Base-by-base conservation (phyloP, 2,888 invertebrate species). In the Cinara cedri region DNA sequence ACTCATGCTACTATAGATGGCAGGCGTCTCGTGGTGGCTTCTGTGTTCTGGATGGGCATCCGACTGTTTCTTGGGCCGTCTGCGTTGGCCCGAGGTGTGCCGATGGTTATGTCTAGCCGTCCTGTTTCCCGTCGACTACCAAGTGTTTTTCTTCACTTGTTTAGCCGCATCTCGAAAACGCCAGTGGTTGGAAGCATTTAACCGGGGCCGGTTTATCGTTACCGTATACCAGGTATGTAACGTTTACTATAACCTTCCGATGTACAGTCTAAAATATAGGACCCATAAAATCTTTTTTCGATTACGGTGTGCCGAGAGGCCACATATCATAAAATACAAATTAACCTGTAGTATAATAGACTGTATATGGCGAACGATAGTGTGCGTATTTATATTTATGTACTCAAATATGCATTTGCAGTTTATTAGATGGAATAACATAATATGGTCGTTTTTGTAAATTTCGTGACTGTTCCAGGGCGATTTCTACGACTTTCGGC, bases 11-110 rank as follows among this genome's bases (percentile, higher is more conserved):
- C 42, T 51, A 65, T 42, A 78, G 78, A 78, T 78, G 68, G 60
- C 78, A 2, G 78, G 78, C 42, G 70, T 78, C 13, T 78, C 78
- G 51, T 78, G 68, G 68, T 78, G 78, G 78, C 70, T 78, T n/a
- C 34, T 70, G 49, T 78, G 78, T 42, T 70, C 78, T 24, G 70
- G 78, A 1, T 78, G 78, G 78, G 26, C 60, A 42, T 68, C 60
- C 60, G 68, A 78, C 16, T 78, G 78, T 70, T 78, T 78, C 16
- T 78, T 57, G 78, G 70, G 34, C 6, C 78, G 51, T 14, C 21
- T 78, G 13, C 26, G 6, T 1, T 78, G 78, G 78, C 49, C 70
- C 68, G 78, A 78, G 21, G 34, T 62, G n/a, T 78, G 78, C 44
- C 66, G 78, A 4, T 78, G 78, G 78, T 6, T 78, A 49, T 78